Percentiles rank a stretch among this genome's conserved stretches.
These are phyloP conservation scores for Drosophila seclusa DNA, from an alignment of 2,888 invertebrate species.

Conservation along the genomic window DNA sequence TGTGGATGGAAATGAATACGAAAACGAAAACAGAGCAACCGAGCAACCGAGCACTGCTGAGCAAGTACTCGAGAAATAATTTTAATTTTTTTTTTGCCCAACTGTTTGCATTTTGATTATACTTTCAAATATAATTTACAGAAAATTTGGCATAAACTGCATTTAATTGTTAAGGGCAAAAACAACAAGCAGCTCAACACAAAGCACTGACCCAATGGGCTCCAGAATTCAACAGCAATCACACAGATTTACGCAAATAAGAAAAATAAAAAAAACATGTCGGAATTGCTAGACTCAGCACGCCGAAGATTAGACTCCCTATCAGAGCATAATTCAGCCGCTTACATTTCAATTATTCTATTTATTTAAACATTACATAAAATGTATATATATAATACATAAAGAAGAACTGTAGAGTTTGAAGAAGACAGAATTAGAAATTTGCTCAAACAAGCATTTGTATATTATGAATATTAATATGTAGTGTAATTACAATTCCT, in stretches of 20 bases:
- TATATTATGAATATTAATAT: not conserved
- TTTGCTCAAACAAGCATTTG: not conserved
- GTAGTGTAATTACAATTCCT: not conserved
- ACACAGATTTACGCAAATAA: slow-evolving; percentile 11
- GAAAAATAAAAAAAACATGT: not conserved
- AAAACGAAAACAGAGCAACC: slow-evolving; percentile 18
- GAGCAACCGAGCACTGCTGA: slow-evolving; percentile 7
- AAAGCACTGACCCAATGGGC: slow-evolving; percentile 21
- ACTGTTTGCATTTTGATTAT: slow-evolving; percentile 70
- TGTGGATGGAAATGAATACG: not conserved
- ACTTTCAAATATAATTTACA: slow-evolving; percentile 74
- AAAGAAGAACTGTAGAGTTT: not conserved
- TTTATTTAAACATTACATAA: not conserved
- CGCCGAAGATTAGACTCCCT: not conserved
- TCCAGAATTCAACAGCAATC: slow-evolving; percentile 33
- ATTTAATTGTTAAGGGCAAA: slow-evolving; percentile 70
- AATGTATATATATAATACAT: not conserved
- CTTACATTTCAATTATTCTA: not conserved
- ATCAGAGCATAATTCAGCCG: not conserved
- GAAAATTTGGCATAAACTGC: slow-evolving; percentile 65
- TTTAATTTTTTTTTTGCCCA: slow-evolving; percentile 32
- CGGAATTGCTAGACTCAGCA: not conserved
- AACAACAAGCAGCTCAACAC: slow-evolving; percentile 17
- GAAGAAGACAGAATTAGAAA: not conserved
- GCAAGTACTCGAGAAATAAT: slow-evolving; percentile 58